phyloP scores from a whole-genome alignment of 2,888 invertebrate genomes.

The Pristionchus exspectatus region DNA sequence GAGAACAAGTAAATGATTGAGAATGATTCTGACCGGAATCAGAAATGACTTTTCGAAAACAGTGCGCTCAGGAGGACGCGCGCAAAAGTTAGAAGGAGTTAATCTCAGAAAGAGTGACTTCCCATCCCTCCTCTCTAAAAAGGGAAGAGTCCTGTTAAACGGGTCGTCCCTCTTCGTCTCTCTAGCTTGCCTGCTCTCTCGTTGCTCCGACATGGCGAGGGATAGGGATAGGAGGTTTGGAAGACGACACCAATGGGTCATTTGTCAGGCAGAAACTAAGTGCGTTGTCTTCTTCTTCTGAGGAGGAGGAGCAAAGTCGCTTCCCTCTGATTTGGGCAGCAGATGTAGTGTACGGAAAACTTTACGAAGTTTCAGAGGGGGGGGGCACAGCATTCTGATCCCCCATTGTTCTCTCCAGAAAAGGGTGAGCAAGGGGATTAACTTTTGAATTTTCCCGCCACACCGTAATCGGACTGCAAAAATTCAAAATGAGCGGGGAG shows the following conservation, averaged over 20 bases:
- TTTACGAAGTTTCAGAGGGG: conserved; percentile 1
- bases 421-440: too few species aligned
- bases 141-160: conserved; percentile 3
- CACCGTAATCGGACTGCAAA: too few species aligned
- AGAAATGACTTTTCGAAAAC: background rate
- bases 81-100: background rate
- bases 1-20: background rate
- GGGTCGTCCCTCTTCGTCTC: background rate
- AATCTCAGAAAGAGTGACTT: background rate
- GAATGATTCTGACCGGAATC: background rate
- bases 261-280: conserved; percentile 52
- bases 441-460: too few species aligned
- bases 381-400: too few species aligned
- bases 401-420: too few species aligned
- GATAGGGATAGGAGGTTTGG: background rate
- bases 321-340: conserved; percentile 10
- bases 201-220: background rate
- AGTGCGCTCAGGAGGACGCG: background rate
- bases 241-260: conserved; percentile 29
- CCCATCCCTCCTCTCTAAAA: background rate
- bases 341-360: background rate
- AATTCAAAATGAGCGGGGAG: too few species aligned
- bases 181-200: background rate
- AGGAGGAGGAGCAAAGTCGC: conserved; percentile 1
- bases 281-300: conserved; percentile 10